Base-by-base conservation (phyloP, 2,113 vertebrate genomes). In the Nanger granti region DNA sequence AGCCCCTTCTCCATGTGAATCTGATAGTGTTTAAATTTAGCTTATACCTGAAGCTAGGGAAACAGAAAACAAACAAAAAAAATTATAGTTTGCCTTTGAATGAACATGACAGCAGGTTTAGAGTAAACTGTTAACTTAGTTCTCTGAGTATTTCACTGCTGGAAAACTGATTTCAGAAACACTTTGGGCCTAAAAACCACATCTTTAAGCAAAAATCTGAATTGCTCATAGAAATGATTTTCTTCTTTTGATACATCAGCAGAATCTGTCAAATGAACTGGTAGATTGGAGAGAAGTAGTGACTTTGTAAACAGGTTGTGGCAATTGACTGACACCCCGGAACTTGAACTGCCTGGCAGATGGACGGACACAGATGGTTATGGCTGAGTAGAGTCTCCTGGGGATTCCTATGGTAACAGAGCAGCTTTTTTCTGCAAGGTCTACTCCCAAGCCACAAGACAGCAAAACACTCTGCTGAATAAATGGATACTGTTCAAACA, bases 161-260 rank as follows among this genome's bases (percentile, higher is more conserved):
- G 91, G 37, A 31, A 94, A 89, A 85, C 84, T 91, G 60, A 62
- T 92, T 94, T 87, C 76, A 90, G 55, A 57, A 54, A 73, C 15
- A 37, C 28, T 85, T 95, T 82, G 26, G 47, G 60, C 41, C 34
- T 31, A 76, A 92, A 93, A 97, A 85, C 4, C 49, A 96, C n/a
- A 94, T 93, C n/a, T 96, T 95, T 87, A 76, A 93, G 96, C 60
- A 97, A 98, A 92, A 98, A 44, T 89, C 17, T 91, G 73, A 91
- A 69, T 60, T 87, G 20, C 89, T 64, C n/a, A 76, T 64, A 41
- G 8, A 41, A 57, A 55, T 87, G 41, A 31, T 87, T 87, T 87
- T 94, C 44, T 22, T 84, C 85, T 87, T 95, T 87, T 34, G 41
- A 31, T 24, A 28, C 11, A 34, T 97, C 79, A 87, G 92, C 89